These are phyloP conservation scores for Hermatobates lingyangjiaoensis DNA, from an alignment of 1,140 invertebrate species.

Conservation along the genomic window DNA sequence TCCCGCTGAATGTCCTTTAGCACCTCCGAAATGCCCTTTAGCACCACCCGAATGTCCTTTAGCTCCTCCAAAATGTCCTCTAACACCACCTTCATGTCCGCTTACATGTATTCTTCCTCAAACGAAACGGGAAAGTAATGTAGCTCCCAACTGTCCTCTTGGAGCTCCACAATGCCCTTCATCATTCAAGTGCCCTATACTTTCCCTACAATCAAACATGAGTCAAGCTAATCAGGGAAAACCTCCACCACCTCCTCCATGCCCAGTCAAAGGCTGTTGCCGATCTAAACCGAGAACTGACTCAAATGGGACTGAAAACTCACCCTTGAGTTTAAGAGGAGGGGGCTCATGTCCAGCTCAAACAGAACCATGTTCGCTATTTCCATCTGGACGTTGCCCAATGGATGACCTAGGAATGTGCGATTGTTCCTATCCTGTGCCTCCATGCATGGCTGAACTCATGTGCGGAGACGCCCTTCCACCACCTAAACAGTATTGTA, in stretches of 20 bases:
- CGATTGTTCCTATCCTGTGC: slow-evolving; percentile 4
- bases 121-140: too few species aligned
- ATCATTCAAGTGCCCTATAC: neutral
- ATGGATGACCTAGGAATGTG: neutral
- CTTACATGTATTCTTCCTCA: too few species aligned
- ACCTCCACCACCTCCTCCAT: neutral
- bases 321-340: neutral
- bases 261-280: neutral
- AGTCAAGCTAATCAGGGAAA: neutral
- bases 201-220: neutral
- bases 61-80: neutral
- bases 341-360: neutral
- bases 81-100: neutral
- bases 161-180: neutral
- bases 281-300: neutral
- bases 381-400: neutral
- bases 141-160: too few species aligned
- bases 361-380: neutral
- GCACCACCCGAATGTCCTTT: neutral
- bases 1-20: neutral
- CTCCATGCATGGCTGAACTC: slow-evolving; percentile 1
- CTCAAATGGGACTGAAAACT: neutral
- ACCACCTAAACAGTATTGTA: slow-evolving; percentile 4
- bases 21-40: neutral
- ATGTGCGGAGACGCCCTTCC: neutral